Conservation (phyloP, 2,113 vertebrate species). For the Sapajus apella region DNA sequence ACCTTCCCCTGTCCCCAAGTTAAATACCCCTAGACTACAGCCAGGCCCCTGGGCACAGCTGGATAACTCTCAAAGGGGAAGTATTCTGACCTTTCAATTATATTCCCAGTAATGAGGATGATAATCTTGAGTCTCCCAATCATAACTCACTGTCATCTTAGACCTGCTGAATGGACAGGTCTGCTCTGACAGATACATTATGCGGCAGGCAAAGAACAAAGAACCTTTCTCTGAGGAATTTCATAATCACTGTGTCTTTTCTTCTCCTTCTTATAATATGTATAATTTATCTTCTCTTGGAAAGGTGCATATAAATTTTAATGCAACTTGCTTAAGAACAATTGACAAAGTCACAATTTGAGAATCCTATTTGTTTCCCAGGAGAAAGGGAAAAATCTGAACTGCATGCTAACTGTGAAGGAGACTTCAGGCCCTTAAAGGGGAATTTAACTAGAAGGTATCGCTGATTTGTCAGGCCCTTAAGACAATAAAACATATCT, state of each 20-base stretch:
- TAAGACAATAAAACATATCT: slow-evolving; percentile 27
- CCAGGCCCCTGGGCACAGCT: not conserved
- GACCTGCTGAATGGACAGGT: not conserved
- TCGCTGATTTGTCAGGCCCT: not conserved
- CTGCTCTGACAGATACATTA: not conserved
- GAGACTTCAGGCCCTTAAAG: not conserved
- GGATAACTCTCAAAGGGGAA: not conserved
- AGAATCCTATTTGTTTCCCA: slow-evolving; percentile 21
- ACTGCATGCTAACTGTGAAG: not conserved
- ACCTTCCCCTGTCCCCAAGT: not conserved
- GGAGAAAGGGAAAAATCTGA: not conserved
- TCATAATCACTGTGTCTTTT: not conserved
- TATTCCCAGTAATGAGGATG: not conserved
- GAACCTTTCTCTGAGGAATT: not conserved
- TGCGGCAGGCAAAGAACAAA: slow-evolving; percentile 22
- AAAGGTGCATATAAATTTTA: slow-evolving; percentile 16
- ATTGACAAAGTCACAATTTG: slow-evolving; percentile 37
- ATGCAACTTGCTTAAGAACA: slow-evolving; percentile 35
- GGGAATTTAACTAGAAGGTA: not conserved
- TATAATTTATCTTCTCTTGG: slow-evolving; percentile 41
- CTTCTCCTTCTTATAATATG: not conserved
- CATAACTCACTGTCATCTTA: not conserved
- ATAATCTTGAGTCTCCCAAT: not conserved
- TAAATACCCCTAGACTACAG: not conserved
- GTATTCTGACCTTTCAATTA: not conserved